Evolutionary conservation across 2,888 invertebrate species (phyloP).

Genomic region (Luffia ferchaultella): DNA sequence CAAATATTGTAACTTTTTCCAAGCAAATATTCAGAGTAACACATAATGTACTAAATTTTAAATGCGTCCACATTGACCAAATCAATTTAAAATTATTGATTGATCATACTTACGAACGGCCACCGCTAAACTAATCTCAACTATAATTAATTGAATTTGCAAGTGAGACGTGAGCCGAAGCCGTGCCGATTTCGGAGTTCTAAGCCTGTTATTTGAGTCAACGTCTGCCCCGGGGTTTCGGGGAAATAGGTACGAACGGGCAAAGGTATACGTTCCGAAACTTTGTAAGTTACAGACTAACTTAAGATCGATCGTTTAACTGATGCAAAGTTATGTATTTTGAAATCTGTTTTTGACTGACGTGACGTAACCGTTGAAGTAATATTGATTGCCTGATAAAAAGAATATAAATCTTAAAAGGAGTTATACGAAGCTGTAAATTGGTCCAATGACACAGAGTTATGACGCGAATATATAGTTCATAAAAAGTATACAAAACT

Average conservation of each 20-base stretch:
- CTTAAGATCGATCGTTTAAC: not conserved
- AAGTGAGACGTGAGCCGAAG: slow-evolving; percentile 30
- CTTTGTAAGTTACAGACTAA: not conserved
- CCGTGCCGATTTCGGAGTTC: slow-evolving; percentile 10
- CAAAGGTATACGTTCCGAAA: no score
- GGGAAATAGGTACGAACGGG: not conserved
- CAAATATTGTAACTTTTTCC: no score
- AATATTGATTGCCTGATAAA: not conserved
- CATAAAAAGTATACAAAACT: no score
- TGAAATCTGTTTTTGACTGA: not conserved
- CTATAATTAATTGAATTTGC: slow-evolving; percentile 60
- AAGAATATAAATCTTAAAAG: not conserved
- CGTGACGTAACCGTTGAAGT: not conserved
- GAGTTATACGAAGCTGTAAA: no score
- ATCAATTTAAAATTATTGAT: not conserved
- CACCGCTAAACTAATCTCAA: slow-evolving; percentile 55
- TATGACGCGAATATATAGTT: no score
- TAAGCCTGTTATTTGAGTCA: slow-evolving; percentile 10
- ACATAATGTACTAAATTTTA: not conserved
- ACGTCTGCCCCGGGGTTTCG: slow-evolving; percentile 25
- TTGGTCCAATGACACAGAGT: no score
- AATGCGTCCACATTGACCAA: not conserved
- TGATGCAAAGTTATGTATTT: not conserved
- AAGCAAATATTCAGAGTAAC: not conserved
- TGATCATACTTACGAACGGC: slow-evolving; percentile 20